Evolutionary conservation across 2,113 vertebrate species (phyloP).

Genomic region (Cnemophilus loriae): DNA sequence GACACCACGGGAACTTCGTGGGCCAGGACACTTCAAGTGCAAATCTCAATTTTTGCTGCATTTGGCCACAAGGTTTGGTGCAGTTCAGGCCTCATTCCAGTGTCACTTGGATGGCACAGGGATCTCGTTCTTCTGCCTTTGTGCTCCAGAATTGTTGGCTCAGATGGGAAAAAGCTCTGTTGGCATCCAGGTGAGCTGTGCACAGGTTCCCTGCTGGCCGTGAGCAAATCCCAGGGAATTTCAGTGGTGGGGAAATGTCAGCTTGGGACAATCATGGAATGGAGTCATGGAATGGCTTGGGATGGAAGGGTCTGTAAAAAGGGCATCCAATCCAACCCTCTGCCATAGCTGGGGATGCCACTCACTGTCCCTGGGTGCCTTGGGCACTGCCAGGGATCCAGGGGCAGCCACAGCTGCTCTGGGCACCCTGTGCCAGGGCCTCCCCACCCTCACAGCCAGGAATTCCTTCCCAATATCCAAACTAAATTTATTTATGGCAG

Average conservation of each 20-base stretch:
- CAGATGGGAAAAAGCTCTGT: not conserved
- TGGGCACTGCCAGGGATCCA: not conserved
- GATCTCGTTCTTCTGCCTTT: not conserved
- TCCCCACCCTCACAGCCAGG: not conserved
- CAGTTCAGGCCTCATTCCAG: not conserved
- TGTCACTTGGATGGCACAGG: not conserved
- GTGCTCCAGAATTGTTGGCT: not conserved
- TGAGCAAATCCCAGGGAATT: not conserved
- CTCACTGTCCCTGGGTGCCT: not conserved
- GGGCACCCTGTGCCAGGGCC: fast-evolving
- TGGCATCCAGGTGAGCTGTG: not conserved
- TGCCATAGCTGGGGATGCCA: not conserved
- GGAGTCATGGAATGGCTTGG: not conserved
- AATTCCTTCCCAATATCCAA: not conserved
- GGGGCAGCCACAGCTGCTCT: not conserved
- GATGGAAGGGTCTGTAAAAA: not conserved
- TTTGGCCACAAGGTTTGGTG: not conserved
- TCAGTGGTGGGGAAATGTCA: not conserved
- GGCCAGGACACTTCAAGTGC: not conserved
- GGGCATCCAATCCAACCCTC: not conserved
- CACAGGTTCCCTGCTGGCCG: not conserved
- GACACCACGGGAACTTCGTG: not conserved
- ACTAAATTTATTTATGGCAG: too few relatives aligned
- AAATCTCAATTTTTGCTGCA: not conserved
- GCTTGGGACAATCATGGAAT: not conserved